Conservation (phyloP, 2,888 invertebrate genomes). For the Drosophila limbata region DNA sequence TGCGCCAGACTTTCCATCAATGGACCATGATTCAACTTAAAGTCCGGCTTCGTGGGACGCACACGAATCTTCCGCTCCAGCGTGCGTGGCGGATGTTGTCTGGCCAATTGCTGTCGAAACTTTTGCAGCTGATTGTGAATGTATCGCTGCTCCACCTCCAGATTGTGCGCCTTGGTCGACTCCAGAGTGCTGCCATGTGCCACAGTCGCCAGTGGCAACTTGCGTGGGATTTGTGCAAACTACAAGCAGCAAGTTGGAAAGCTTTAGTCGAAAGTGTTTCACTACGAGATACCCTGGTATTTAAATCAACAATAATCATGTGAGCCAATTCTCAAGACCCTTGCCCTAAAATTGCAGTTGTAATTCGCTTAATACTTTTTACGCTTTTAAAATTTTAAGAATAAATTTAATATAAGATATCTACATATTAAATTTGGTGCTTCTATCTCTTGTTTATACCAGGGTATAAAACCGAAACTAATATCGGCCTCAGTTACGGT, state of each 20-base stretch:
- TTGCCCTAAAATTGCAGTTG: too few species aligned
- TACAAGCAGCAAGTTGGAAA: slow-evolving; percentile 19
- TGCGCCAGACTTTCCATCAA: slow-evolving; percentile 79
- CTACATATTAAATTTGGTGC: too few species aligned
- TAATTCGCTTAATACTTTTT: too few species aligned
- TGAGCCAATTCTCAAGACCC: background rate
- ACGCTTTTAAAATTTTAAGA: too few species aligned
- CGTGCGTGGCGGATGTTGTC: slow-evolving; percentile 62
- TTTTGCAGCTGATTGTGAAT: slow-evolving; percentile 83
- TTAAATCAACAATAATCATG: background rate
- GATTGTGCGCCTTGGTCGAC: slow-evolving; percentile 82
- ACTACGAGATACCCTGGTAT: background rate
- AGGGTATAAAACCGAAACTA: too few species aligned
- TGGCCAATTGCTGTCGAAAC: slow-evolving; percentile 82
- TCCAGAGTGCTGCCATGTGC: slow-evolving; percentile 72
- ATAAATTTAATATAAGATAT: too few species aligned
- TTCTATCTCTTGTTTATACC: too few species aligned
- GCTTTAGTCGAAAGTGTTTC: background rate
- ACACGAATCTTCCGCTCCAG: slow-evolving; percentile 39
- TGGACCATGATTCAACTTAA: slow-evolving; percentile 72
- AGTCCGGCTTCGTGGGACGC: slow-evolving; percentile 68
- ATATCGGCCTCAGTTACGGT: too few species aligned
- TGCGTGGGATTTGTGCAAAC: slow-evolving; percentile 78
- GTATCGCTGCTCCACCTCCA: slow-evolving; percentile 83
- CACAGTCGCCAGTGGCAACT: slow-evolving; percentile 77